These are phyloP conservation scores for human DNA, from an alignment of 2,113 vertebrate species.

Conservation along the genomic window DNA sequence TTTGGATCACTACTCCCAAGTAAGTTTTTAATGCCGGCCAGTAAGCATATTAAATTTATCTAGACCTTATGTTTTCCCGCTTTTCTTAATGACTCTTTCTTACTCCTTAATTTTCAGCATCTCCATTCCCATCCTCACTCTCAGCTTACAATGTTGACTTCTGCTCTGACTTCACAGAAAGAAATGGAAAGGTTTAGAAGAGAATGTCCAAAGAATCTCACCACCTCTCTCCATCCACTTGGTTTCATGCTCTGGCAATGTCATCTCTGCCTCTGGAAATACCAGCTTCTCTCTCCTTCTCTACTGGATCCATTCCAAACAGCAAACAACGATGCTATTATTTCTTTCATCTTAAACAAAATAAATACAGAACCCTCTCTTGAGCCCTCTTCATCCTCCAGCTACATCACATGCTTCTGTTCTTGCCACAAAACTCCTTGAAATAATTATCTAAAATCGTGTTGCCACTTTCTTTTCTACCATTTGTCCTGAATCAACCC, in stretches of 20 bases:
- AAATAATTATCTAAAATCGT: not conserved
- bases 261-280: not conserved
- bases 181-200: fast-evolving
- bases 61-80: no score
- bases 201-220: fast-evolving
- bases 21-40: not conserved
- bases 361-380: not conserved
- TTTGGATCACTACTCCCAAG: not conserved
- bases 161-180: not conserved
- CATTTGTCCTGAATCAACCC: not conserved
- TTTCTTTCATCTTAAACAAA: not conserved
- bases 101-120: not conserved
- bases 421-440: not conserved
- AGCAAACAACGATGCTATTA: no score
- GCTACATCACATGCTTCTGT: not conserved
- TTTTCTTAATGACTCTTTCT: not conserved
- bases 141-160: not conserved
- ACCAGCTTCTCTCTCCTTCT: not conserved
- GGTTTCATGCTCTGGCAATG: not conserved
- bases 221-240: not conserved
- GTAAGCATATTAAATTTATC: not conserved
- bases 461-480: not conserved
- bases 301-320: not conserved
- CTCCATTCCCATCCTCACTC: no score
- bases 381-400: no score